These are phyloP conservation scores for Haliclystus octoradiatus DNA, from an alignment of 30 jellyfish, hydroid and myxozoan genomes.

Conservation along the genomic window DNA sequence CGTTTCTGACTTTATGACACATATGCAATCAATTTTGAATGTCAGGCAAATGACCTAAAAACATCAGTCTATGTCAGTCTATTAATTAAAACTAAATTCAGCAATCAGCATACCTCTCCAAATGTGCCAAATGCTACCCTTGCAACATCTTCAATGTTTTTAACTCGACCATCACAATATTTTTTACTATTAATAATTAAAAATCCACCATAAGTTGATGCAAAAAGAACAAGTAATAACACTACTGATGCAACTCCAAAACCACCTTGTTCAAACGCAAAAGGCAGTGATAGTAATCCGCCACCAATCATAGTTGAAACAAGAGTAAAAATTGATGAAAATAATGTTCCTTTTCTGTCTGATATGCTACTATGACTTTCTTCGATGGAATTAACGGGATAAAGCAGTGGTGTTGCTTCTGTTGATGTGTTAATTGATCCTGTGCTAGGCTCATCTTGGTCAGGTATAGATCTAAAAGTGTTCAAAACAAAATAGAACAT, in stretches of 20 bases:
- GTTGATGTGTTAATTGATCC: too few species aligned
- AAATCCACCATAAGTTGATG: constrained; percentile 86
- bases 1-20: not conserved
- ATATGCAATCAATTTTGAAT: not conserved
- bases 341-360: constrained; percentile 68
- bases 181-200: constrained; percentile 78
- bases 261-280: constrained; percentile 94
- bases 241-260: constrained; percentile 59
- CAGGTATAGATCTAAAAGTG: too few species aligned
- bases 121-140: constrained; percentile 72
- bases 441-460: too few species aligned
- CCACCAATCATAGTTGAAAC: constrained; percentile 98
- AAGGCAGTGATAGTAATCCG: constrained; percentile 83
- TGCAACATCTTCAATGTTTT: constrained; percentile 91
- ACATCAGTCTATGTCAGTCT: too few species aligned
- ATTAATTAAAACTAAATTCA: too few species aligned
- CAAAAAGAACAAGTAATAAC: constrained; percentile 61
- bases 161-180: constrained; percentile 77
- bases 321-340: constrained; percentile 77
- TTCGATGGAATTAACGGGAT: too few species aligned
- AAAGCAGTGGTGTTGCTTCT: too few species aligned
- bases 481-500: too few species aligned
- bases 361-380: too few species aligned
- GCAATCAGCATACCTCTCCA: constrained; percentile 88
- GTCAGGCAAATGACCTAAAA: not conserved